Evolutionary conservation across 2,113 vertebrate species (phyloP).

Genomic region (Andinoacara biseriatus): DNA sequence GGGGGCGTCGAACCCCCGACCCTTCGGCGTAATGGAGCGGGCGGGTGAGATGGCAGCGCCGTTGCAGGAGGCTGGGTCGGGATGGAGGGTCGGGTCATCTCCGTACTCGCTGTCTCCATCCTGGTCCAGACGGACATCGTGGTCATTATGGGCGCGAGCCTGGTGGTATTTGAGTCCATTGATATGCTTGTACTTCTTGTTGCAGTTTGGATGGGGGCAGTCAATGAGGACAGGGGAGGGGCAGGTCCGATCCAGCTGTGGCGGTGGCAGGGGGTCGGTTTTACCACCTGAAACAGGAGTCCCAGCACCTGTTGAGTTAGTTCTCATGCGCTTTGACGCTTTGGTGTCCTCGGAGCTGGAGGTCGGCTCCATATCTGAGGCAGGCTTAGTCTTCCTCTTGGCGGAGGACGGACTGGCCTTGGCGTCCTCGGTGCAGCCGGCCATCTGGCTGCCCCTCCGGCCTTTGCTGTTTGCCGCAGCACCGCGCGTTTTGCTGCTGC

Average conservation of each 20-base stretch:
- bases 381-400: slow-evolving; percentile 93
- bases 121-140: slow-evolving; percentile 89
- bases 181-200: slow-evolving; percentile 99
- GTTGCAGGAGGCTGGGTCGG: slow-evolving; percentile 86
- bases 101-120: slow-evolving; percentile 93
- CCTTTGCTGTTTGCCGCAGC: slow-evolving; percentile 90
- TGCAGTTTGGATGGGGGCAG: slow-evolving; percentile 97
- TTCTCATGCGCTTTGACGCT: slow-evolving; percentile 93
- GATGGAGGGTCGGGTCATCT: slow-evolving; percentile 86
- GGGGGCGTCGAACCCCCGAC: slow-evolving; percentile 89
- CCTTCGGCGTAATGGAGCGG: slow-evolving; percentile 91
- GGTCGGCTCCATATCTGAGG: slow-evolving; percentile 94
- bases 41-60: slow-evolving; percentile 89
- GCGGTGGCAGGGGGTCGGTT: slow-evolving; percentile 72
- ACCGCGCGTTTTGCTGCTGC: slow-evolving; percentile 90
- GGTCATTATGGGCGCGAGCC: slow-evolving; percentile 92
- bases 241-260: slow-evolving; percentile 86
- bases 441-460: slow-evolving; percentile 92
- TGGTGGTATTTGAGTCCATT: slow-evolving; percentile 98
- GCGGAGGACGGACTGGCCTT: slow-evolving; percentile 91
- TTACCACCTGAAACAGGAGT: slow-evolving; percentile 76
- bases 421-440: slow-evolving; percentile 83
- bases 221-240: slow-evolving; percentile 95
- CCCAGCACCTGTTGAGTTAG: slow-evolving; percentile 80
- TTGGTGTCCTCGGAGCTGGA: slow-evolving; percentile 96